Evolutionary conservation across 2,888 invertebrate genomes (phyloP), one percentile per base, ranked within the genome.

Genomic region (Agapostemon virescens): DNA sequence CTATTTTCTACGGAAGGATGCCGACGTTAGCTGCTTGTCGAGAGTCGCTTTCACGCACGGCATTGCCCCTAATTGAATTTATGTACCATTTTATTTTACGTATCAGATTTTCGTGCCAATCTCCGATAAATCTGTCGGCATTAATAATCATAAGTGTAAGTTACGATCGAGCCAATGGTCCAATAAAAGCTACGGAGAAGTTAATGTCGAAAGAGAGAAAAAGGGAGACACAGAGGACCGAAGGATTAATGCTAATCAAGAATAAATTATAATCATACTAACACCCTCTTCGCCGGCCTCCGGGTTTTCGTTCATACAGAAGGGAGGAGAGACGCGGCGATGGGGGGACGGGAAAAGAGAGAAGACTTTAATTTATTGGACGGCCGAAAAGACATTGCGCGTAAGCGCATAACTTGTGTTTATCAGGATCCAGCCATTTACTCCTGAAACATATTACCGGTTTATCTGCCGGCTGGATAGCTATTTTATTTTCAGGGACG

Each of bases 111-210:
- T 87, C 88, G 88, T 88, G 81, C 85, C 87, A 88, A 89, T 90
- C 87, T 88, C 85, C 89, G 90, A 91, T 91, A 91, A 91, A 91
- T 91, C 91, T 91, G 90, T 90, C 90, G 89, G 74, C 90, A 88
- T 91, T 90, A 91, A 91, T 90, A 91, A 91, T 89, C 91, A 89
- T 91, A 91, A 91, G 90, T 86, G 90, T 91, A 89, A 91, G 88
- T 91, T 91, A 91, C 88, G 86, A 81, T 81, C 79, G 85, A 85
- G 83, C 86, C 87, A 84, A 89, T 89, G 88, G 87, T 83, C 90
- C 89, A 90, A 90, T 91, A 91, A 91, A 91, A 89, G 89, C 89
- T 87, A 86, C 88, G 87, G 86, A 86, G 89, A 89, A 89, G 90
- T 89, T 90, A 90, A 90, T 87, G 88, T 86, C 84, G 78, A 58